A percentile compares a stretch with the other conserved stretches of the same genome.
Conservation (phyloP, 2,797 vertebrate species). For the Lemur catta region DNA sequence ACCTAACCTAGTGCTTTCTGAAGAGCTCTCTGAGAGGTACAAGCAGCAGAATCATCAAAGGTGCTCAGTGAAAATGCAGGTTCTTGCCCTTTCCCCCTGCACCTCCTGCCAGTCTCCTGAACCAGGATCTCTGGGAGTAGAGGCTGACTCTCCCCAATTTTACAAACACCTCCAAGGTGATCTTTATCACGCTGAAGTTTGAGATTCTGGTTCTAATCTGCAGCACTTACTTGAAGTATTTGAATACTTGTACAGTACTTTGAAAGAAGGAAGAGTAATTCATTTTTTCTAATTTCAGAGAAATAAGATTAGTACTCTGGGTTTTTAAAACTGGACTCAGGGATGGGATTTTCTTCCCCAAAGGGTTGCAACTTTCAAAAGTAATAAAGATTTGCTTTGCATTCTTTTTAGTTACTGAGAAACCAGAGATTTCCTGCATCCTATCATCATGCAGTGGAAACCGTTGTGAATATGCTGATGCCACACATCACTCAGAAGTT, state of each 20-base stretch:
- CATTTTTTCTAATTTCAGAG: neutral
- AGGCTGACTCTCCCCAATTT: neutral
- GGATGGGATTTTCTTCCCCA: neutral
- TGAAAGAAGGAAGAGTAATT: neutral
- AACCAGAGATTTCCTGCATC: slow-evolving; percentile 97
- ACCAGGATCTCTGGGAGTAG: neutral
- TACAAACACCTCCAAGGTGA: neutral
- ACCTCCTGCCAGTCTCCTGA: neutral
- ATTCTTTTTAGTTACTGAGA: slow-evolving; percentile 89
- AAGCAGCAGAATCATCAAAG: neutral
- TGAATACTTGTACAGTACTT: neutral
- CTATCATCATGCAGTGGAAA: slow-evolving; percentile 97
- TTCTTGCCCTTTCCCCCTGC: neutral
- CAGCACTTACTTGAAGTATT: neutral
- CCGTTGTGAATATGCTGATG: slow-evolving; percentile 97
- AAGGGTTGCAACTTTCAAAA: slow-evolving; percentile 20
- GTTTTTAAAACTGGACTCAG: neutral
- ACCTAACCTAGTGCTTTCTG: neutral
- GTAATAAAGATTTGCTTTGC: slow-evolving; percentile 30
- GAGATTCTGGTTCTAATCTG: neutral
- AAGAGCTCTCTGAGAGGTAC: neutral
- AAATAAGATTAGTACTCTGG: neutral
- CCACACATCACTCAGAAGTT: slow-evolving; percentile 99
- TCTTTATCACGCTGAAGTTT: neutral
- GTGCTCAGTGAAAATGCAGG: neutral